Evolutionary conservation across 2,113 vertebrate genomes (phyloP), one percentile per base, ranked within the genome.

Genomic region (Polyodon spathula): DNA sequence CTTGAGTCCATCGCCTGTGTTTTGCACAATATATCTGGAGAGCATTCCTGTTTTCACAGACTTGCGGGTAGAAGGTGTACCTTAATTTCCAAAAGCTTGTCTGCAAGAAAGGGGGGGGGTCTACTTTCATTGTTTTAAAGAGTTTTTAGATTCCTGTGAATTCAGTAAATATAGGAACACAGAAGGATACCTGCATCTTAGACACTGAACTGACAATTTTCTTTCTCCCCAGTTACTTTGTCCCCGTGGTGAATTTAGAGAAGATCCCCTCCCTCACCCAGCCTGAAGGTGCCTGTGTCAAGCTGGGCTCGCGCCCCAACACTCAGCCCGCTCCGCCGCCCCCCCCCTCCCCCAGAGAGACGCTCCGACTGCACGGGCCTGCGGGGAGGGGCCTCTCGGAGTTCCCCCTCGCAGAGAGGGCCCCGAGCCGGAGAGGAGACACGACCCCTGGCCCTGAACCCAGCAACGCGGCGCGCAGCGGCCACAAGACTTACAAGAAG

Each of bases 401-500:
- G 4, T 62, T 78, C 1, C 58, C 69, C 2, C 54, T 76, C 40
- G 64, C 71, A 0, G 69, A 79, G 6, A 80, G 83, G 37, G 69
- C 78, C 27, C 71, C 73, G 1, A 62, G 63, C n/a, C 85, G 81
- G 73, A 85, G 77, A 66, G 78, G 75, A 8, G 91, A 94, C 63
- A 69, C 72, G 6, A 17, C 67, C 15, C 71, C 83, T 0, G 8
- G 65, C 40, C 65, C 75, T 65, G 63, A 70, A 41, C 17, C 41
- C 41, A n/a, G n/a, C 50, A 68, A 7, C 15, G 73, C 63, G 79
- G 76, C 71, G 71, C 76, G 71, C 72, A 62, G 84, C 1, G 66
- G 87, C 58, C 82, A 81, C 54, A 84, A 88, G 74, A 78, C 88
- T 37, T 88, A 93, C 78, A 93, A 91, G 80, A 94, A 93, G 81